A percentile compares a stretch with the other conserved stretches of the same genome.
Conservation (phyloP, 2,888 invertebrate species). For the Drepanosiphum platanoidis region DNA sequence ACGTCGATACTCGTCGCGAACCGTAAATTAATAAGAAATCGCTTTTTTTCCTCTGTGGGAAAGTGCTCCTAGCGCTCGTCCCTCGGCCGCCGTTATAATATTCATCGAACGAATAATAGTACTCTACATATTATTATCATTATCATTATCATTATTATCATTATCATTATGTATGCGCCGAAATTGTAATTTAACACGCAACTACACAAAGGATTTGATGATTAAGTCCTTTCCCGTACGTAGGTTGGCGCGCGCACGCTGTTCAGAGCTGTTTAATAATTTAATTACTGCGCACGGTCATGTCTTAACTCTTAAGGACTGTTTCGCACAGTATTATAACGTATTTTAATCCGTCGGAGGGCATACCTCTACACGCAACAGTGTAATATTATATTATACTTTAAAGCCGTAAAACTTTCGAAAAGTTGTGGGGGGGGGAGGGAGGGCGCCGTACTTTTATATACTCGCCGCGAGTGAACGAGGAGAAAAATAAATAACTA, state of each 20-base stretch:
- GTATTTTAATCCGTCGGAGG: not conserved
- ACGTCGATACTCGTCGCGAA: too few species aligned
- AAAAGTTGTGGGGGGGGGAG: not conserved
- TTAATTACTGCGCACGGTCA: conserved; percentile 16
- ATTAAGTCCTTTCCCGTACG: conserved; percentile 12
- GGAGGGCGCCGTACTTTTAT: conserved; percentile 11
- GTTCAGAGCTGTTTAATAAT: not conserved
- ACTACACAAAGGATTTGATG: not conserved
- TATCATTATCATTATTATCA: too few species aligned
- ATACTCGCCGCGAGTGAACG: not conserved
- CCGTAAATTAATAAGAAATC: too few species aligned
- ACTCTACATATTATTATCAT: too few species aligned
- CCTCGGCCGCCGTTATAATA: too few species aligned
- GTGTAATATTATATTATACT: not conserved
- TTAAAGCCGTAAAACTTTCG: conserved; percentile 36
- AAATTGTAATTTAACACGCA: conserved; percentile 15
- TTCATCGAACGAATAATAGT: too few species aligned
- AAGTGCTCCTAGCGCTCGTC: too few species aligned
- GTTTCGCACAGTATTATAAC: not conserved
- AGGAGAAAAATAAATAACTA: conserved; percentile 17
- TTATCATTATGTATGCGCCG: not conserved
- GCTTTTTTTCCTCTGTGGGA: too few species aligned
- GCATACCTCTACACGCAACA: conserved; percentile 33
- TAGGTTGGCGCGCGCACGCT: not conserved
- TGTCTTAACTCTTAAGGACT: conserved; percentile 22